Conservation (phyloP, 2,797 vertebrate genomes). For the Microctenopoma steveboyesi region DNA sequence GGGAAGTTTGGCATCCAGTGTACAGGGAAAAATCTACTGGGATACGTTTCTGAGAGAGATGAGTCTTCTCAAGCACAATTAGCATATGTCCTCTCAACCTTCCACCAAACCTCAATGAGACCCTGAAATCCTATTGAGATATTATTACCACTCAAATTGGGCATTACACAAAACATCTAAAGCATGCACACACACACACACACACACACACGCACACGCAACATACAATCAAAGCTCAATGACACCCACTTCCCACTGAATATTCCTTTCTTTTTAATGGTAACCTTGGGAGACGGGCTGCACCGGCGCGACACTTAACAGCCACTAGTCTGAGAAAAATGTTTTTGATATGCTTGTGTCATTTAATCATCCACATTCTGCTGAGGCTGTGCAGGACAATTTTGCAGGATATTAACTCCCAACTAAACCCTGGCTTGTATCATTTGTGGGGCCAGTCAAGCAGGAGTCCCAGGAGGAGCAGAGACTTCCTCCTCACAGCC, state of each 20-base stretch:
- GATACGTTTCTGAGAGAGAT: slow-evolving; percentile 68
- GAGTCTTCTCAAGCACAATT: slow-evolving; percentile 68
- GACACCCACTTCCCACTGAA: slow-evolving; percentile 77
- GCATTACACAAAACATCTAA: slow-evolving; percentile 69
- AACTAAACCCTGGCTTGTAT: slow-evolving; percentile 88
- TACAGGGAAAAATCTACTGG: slow-evolving; percentile 68
- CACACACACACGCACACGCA: slow-evolving; percentile 28
- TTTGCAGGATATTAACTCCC: slow-evolving; percentile 90
- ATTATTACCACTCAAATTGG: slow-evolving; percentile 76
- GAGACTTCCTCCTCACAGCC: slow-evolving; percentile 80
- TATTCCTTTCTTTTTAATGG: slow-evolving; percentile 84
- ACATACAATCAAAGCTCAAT: slow-evolving; percentile 66
- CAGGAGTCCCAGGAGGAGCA: slow-evolving; percentile 83
- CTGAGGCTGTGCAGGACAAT: slow-evolving; percentile 85
- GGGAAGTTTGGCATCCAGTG: slow-evolving; percentile 70
- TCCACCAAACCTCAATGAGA: slow-evolving; percentile 70
- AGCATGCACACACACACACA: slow-evolving; percentile 29
- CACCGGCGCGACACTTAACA: slow-evolving; percentile 82
- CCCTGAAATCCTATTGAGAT: slow-evolving; percentile 74
- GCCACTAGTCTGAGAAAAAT: slow-evolving; percentile 86
- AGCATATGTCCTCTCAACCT: slow-evolving; percentile 80
- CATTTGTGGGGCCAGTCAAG: slow-evolving; percentile 89
- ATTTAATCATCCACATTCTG: slow-evolving; percentile 88
- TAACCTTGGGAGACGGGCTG: slow-evolving; percentile 84
- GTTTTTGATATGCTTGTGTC: slow-evolving; percentile 88